Conservation (phyloP, 2,797 vertebrate species). For the Muscicapa comitata region DNA sequence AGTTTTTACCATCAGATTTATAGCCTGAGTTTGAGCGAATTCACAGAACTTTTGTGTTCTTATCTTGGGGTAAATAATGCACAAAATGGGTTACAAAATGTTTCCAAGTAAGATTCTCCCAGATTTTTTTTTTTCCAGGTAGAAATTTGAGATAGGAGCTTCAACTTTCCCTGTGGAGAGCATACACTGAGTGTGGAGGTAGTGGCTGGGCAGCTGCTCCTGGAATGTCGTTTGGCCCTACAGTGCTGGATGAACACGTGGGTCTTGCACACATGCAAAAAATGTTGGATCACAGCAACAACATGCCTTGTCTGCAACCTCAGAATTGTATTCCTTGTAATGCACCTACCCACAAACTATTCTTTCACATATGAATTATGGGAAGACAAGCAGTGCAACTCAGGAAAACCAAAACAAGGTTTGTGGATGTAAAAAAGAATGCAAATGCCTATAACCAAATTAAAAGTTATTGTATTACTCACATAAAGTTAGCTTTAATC, state of each 20-base stretch:
- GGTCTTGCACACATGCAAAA: neutral
- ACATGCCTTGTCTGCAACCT: neutral
- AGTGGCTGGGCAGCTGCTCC: neutral
- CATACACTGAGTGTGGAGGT: accelerated
- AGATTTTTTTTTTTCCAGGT: neutral
- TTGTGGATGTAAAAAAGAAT: neutral
- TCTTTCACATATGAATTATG: neutral
- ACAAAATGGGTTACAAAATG: neutral
- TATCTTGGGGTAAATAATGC: neutral
- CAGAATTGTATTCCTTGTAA: accelerated
- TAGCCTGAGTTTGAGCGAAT: neutral
- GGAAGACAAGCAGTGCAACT: neutral
- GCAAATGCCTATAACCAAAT: neutral
- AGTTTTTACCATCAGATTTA: neutral
- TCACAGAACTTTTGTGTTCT: neutral
- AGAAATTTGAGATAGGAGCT: neutral
- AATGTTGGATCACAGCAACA: neutral
- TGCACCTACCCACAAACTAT: neutral
- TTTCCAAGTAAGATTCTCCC: neutral
- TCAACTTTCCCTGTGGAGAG: neutral
- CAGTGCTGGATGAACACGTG: accelerated
- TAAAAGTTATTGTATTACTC: neutral
- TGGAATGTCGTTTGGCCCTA: neutral
- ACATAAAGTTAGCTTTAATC: neutral
- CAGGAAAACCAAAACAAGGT: neutral